phyloP scores from a whole-genome alignment of 2,797 vertebrate genomes.

The Alcedo quadribrachys region DNA sequence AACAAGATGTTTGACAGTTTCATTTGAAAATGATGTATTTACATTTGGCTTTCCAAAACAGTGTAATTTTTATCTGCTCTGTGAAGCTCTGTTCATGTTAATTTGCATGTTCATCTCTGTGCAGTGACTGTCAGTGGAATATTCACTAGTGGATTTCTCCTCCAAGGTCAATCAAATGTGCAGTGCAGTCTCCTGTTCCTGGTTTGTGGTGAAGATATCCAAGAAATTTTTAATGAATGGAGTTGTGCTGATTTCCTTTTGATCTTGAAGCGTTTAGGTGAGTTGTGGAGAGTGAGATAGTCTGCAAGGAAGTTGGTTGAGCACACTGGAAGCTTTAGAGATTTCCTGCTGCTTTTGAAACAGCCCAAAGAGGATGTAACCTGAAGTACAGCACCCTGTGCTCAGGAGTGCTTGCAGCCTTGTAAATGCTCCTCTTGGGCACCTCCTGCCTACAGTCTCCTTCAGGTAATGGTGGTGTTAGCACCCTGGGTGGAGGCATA shows the following conservation, averaged over 20 bases:
- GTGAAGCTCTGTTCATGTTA: background rate
- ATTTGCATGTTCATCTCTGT: background rate
- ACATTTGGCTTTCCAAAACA: background rate
- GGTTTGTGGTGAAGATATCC: background rate
- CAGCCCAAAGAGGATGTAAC: background rate
- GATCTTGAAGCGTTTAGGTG: background rate
- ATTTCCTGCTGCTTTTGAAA: background rate
- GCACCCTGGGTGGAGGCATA: background rate
- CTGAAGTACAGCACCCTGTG: background rate
- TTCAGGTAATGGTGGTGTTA: background rate
- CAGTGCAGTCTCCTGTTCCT: background rate
- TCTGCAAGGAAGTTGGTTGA: background rate
- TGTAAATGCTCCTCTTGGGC: background rate
- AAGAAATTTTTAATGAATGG: background rate
- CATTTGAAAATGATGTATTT: conserved; percentile 73
- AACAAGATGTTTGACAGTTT: conserved; percentile 61
- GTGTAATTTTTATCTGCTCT: conserved; percentile 45
- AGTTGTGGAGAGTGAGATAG: background rate
- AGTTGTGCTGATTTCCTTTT: background rate
- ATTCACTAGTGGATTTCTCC: background rate
- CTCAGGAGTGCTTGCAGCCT: background rate
- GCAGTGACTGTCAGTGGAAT: background rate
- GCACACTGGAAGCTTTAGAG: background rate
- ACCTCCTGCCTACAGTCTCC: accelerated
- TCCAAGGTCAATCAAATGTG: background rate